These are phyloP conservation scores for Petrocephalus microphthalmus DNA, from an alignment of 2,113 vertebrate species.

Conservation along the genomic window DNA sequence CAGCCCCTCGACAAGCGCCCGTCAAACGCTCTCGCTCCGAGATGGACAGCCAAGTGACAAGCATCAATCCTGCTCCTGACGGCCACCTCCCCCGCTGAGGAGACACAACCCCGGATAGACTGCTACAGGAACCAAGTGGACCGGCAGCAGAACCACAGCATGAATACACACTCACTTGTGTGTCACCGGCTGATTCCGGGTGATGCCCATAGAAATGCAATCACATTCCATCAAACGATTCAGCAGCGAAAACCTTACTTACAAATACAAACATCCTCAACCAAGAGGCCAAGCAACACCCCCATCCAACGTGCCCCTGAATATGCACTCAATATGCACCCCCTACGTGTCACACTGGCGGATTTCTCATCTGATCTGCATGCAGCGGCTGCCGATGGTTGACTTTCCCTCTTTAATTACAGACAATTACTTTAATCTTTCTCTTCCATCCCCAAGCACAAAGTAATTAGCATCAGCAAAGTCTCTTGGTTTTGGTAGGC, in stretches of 20 bases:
- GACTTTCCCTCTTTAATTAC: constrained; percentile 39
- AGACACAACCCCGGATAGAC: not conserved
- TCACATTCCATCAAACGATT: not conserved
- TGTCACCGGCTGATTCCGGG: too few species aligned
- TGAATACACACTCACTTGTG: not conserved
- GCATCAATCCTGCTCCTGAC: not conserved
- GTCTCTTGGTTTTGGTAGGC: constrained; percentile 45
- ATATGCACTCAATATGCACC: not conserved
- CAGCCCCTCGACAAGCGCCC: constrained; percentile 34
- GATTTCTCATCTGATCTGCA: constrained; percentile 35
- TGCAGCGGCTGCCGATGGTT: constrained; percentile 34
- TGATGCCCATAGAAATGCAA: not conserved
- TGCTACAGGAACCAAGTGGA: not conserved
- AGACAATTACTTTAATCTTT: constrained; percentile 39
- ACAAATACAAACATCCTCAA: not conserved
- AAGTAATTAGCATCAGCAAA: constrained; percentile 47
- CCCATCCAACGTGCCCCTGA: not conserved
- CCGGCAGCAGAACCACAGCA: not conserved
- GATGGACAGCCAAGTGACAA: constrained; percentile 7
- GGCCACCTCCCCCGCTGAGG: constrained; percentile 16
- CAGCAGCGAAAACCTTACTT: not conserved
- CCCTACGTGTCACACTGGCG: not conserved
- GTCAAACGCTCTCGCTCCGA: constrained; percentile 30
- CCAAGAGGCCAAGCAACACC: too few species aligned
- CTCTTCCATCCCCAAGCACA: constrained; percentile 32